Conservation (phyloP, 2,888 invertebrate genomes). For the Melinaea marsaeus region DNA sequence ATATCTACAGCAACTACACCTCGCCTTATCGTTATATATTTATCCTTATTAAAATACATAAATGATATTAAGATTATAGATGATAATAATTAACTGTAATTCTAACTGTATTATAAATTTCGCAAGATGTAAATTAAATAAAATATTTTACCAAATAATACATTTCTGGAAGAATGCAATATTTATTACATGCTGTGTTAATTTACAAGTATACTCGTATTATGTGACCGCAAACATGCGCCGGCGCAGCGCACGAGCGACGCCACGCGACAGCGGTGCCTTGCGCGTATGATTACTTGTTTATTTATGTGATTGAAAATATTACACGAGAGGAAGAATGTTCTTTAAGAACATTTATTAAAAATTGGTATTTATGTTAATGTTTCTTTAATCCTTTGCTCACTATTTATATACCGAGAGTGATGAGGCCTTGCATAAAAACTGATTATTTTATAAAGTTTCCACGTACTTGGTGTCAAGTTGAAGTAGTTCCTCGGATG, state of each 20-base stretch:
- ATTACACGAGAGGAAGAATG: neutral
- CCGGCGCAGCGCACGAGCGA: slow-evolving; percentile 45
- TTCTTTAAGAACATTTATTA: neutral
- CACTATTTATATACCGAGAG: neutral
- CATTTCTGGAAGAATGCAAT: neutral
- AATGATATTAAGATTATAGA: no score
- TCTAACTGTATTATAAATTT: neutral
- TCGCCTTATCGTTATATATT: no score
- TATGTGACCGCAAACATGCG: slow-evolving; percentile 72
- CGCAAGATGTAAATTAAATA: neutral
- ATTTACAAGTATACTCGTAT: slow-evolving; percentile 47
- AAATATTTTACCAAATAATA: neutral
- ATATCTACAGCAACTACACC: no score
- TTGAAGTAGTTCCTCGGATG: slow-evolving; percentile 8
- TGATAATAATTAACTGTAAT: no score
- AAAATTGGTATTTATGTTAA: neutral
- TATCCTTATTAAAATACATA: no score
- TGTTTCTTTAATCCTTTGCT: neutral
- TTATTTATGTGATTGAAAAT: slow-evolving; percentile 38
- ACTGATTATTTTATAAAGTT: neutral
- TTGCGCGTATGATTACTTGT: slow-evolving; percentile 53
- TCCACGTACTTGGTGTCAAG: no score
- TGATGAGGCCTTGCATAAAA: neutral
- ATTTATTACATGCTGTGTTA: slow-evolving; percentile 1
- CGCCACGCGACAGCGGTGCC: slow-evolving; percentile 69